Conservation (phyloP, 2,888 invertebrate species). For the Acleris literana region DNA sequence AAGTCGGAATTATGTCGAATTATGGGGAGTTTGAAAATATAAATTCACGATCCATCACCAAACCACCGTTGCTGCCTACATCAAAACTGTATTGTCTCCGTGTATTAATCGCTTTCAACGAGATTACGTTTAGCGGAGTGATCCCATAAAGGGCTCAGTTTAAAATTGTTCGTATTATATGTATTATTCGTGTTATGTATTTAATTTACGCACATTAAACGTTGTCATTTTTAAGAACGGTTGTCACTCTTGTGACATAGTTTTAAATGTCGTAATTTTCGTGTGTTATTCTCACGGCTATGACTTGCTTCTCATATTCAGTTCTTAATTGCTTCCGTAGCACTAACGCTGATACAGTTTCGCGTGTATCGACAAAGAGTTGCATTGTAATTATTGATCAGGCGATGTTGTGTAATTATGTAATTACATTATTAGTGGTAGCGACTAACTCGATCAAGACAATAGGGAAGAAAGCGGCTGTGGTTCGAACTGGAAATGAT, state of each 20-base stretch:
- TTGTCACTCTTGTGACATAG: conserved; percentile 21
- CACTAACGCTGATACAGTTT: conserved; percentile 10
- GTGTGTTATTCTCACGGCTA: conserved; percentile 22
- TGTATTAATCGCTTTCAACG: too few relatives aligned
- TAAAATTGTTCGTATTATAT: too few relatives aligned
- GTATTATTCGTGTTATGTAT: too few relatives aligned
- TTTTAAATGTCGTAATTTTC: conserved; percentile 30
- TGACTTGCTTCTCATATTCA: conserved; percentile 15
- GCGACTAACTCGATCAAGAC: conserved; percentile 5
- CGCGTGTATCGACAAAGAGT: conserved; percentile 17
- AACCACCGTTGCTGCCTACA: too few relatives aligned
- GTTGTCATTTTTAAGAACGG: too few relatives aligned
- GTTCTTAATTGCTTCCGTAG: conserved; percentile 20
- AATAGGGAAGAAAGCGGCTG: conserved; percentile 23
- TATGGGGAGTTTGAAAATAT: too few relatives aligned
- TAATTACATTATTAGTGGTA: conserved; percentile 16
- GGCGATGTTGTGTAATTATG: conserved; percentile 18
- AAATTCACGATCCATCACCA: too few relatives aligned
- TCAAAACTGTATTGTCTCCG: too few relatives aligned
- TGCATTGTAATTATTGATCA: conserved; percentile 21
- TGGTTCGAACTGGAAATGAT: conserved; percentile 4
- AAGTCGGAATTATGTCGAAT: too few relatives aligned
- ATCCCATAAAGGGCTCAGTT: too few relatives aligned
- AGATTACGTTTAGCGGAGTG: too few relatives aligned
- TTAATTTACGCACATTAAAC: too few relatives aligned